phyloP scores from a whole-genome alignment of 2,888 invertebrate genomes.

The Coenonympha glycerion region DNA sequence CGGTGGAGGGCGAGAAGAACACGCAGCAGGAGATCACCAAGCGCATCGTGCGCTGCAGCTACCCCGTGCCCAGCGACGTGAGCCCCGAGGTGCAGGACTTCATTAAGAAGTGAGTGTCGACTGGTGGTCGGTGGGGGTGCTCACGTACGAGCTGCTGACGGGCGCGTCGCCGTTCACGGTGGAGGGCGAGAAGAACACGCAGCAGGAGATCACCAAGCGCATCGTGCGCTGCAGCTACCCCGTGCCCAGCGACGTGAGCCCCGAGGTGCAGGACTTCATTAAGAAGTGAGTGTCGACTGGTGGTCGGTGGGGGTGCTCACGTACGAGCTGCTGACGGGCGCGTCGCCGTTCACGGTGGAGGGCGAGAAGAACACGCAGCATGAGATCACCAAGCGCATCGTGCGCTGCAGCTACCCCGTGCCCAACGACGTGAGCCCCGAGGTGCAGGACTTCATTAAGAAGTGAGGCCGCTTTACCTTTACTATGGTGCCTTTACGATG shows the following conservation, averaged over 20 bases:
- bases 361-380: slow-evolving; percentile 95
- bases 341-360: slow-evolving; percentile 97
- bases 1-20: slow-evolving; percentile 95
- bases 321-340: slow-evolving; percentile 96
- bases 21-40: slow-evolving; percentile 95
- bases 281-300: no score
- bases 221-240: slow-evolving; percentile 93
- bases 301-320: slow-evolving; percentile 98
- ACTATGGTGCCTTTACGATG: no score
- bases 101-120: no score
- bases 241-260: slow-evolving; percentile 87
- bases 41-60: slow-evolving; percentile 90
- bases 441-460: no score
- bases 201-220: slow-evolving; percentile 93
- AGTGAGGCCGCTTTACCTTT: no score
- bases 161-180: slow-evolving; percentile 98
- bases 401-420: no score
- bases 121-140: slow-evolving; percentile 99
- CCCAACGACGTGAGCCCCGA: no score
- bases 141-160: slow-evolving; percentile 96
- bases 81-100: slow-evolving; percentile 78
- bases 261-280: slow-evolving; percentile 74
- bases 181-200: slow-evolving; percentile 94
- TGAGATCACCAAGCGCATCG: no score
- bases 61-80: slow-evolving; percentile 90